Conservation (phyloP, 2,888 invertebrate species). For the Tetramorium bicarinatum region DNA sequence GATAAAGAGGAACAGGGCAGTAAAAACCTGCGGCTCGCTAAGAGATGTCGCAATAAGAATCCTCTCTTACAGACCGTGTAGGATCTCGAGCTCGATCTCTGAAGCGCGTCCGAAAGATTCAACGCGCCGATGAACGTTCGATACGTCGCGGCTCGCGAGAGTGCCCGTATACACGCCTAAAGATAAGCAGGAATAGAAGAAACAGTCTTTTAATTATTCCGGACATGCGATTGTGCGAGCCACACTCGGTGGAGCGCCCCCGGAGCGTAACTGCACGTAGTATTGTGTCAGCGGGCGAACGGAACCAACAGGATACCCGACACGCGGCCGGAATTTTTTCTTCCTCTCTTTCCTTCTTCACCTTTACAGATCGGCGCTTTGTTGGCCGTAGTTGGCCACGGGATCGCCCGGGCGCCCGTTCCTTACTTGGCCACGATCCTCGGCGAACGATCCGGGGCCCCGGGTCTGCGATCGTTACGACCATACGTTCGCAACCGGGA, state of each 20-base stretch:
- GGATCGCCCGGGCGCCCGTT: constrained; percentile 48
- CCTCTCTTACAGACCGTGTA: not conserved
- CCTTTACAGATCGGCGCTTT: constrained; percentile 40
- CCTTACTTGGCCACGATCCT: constrained; percentile 68
- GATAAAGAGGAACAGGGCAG: not conserved
- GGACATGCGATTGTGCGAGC: constrained; percentile 74
- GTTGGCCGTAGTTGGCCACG: constrained; percentile 76
- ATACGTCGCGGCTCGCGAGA: not conserved
- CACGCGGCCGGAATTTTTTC: constrained; percentile 83
- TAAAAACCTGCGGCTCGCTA: not conserved
- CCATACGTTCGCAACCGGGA: not conserved
- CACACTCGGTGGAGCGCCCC: constrained; percentile 71
- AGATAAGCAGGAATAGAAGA: constrained; percentile 51
- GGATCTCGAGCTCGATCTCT: not conserved
- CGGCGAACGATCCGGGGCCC: constrained; percentile 8
- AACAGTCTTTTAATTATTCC: constrained; percentile 80
- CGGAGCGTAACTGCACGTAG: constrained; percentile 80
- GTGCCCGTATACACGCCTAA: not conserved
- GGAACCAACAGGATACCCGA: constrained; percentile 82
- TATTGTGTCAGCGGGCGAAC: constrained; percentile 83
- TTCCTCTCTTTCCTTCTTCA: constrained; percentile 51
- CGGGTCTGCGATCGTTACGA: not conserved
- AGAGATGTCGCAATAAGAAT: not conserved
- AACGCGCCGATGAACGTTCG: not conserved
- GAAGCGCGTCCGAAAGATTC: no score